Evolutionary conservation across 2,888 invertebrate species (phyloP).

Genomic region (Abrostola triplasia): DNA sequence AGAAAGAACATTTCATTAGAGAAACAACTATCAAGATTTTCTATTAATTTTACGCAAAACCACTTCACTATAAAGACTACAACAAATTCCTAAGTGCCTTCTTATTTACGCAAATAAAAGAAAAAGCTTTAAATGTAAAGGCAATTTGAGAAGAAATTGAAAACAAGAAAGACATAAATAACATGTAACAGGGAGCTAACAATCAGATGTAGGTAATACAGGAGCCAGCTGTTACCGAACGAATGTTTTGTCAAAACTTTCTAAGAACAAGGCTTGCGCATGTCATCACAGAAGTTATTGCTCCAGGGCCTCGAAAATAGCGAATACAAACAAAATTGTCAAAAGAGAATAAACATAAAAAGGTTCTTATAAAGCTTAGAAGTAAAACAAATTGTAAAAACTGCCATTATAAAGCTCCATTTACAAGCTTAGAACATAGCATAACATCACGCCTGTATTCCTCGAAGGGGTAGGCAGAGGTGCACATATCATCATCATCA

Average conservation of each 20-base stretch:
- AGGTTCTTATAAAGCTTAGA: no score
- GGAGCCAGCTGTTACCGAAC: conserved; percentile 19
- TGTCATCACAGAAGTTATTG: conserved; percentile 29
- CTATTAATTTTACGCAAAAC: no score
- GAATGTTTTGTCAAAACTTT: conserved; percentile 28
- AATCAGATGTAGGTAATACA: conserved; percentile 6
- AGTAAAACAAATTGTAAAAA: no score
- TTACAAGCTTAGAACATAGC: no score
- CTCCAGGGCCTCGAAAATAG: background rate
- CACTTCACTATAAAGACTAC: background rate
- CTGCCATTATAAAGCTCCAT: no score
- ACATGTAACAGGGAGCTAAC: background rate
- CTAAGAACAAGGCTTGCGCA: conserved; percentile 18
- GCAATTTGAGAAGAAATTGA: background rate
- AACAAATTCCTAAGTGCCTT: background rate
- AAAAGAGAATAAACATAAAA: no score
- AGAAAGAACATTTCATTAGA: no score
- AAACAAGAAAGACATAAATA: background rate
- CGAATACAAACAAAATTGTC: background rate
- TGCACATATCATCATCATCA: no score
- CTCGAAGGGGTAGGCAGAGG: no score
- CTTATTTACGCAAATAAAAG: background rate
- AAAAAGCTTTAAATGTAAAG: background rate
- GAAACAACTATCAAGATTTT: no score
- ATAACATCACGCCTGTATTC: no score